Evolutionary conservation across 2,888 invertebrate genomes (phyloP).

Genomic region (Pachycephus smyrnensis): DNA sequence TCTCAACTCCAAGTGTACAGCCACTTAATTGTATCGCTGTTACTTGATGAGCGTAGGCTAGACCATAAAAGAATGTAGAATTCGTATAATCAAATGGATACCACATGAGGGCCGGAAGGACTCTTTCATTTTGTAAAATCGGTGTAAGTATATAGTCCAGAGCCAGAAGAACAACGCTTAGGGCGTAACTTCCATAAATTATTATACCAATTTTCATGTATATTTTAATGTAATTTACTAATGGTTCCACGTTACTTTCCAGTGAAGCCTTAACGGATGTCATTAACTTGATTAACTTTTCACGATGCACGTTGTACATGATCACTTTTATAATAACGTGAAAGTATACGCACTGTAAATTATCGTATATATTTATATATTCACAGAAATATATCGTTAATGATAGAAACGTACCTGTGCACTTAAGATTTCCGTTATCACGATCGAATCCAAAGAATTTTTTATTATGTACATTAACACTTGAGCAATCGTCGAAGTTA

Average conservation of each 20-base stretch:
- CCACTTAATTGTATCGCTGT: background rate
- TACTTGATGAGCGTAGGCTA: background rate
- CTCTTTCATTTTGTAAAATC: background rate
- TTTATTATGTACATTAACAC: background rate
- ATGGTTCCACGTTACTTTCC: background rate
- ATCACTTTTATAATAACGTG: background rate
- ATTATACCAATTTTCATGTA: constrained; percentile 2
- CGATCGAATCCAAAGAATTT: background rate
- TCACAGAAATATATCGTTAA: background rate
- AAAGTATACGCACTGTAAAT: background rate
- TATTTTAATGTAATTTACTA: background rate
- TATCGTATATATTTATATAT: background rate
- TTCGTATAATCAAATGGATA: constrained; percentile 2
- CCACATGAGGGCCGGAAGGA: background rate
- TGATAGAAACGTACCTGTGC: background rate
- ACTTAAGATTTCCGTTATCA: background rate
- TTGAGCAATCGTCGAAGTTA: background rate
- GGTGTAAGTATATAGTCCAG: background rate
- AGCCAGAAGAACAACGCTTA: background rate
- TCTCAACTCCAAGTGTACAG: background rate
- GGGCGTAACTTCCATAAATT: background rate
- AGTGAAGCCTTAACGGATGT: background rate
- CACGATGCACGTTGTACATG: background rate
- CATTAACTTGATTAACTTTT: background rate
- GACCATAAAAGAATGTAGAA: background rate